Evolutionary conservation across 2,797 vertebrate genomes (phyloP).

Genomic region (Poecilia picta): DNA sequence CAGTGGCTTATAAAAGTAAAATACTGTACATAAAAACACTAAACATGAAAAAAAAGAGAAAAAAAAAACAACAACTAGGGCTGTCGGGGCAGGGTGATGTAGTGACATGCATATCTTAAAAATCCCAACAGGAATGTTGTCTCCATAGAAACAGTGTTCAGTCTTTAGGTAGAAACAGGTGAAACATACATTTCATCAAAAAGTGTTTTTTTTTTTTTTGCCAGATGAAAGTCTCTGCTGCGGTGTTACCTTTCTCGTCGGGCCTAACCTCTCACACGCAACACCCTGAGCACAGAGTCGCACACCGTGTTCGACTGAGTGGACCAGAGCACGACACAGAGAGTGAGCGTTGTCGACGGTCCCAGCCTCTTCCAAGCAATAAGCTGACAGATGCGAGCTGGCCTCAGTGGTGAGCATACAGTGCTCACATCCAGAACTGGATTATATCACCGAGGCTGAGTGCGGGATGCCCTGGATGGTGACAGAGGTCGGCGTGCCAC

Average conservation of each 20-base stretch:
- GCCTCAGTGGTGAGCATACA: constrained; percentile 12
- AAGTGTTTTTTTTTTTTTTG: constrained; percentile 9
- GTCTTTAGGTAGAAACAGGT: constrained; percentile 44
- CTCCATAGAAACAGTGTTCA: constrained; percentile 66
- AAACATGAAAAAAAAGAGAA: constrained; percentile 59
- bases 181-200: constrained; percentile 24
- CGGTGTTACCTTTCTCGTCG: neutral
- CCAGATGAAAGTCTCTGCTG: constrained; percentile 17
- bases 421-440: constrained; percentile 19
- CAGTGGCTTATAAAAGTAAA: constrained; percentile 73
- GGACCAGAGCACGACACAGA: constrained; percentile 1
- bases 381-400: constrained; percentile 14
- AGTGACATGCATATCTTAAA: constrained; percentile 62
- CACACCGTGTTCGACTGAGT: constrained; percentile 5
- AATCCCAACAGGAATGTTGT: constrained; percentile 61
- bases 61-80: constrained; percentile 33
- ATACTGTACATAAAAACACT: constrained; percentile 77
- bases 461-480: constrained; percentile 94
- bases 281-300: constrained; percentile 15
- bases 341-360: constrained; percentile 18
- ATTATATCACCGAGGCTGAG: constrained; percentile 94
- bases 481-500: constrained; percentile 92
- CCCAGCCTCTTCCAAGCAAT: constrained; percentile 29
- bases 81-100: constrained; percentile 37
- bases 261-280: constrained; percentile 7